Evolutionary conservation across 2,113 vertebrate species (phyloP).

Genomic region (Furnarius figulus): DNA sequence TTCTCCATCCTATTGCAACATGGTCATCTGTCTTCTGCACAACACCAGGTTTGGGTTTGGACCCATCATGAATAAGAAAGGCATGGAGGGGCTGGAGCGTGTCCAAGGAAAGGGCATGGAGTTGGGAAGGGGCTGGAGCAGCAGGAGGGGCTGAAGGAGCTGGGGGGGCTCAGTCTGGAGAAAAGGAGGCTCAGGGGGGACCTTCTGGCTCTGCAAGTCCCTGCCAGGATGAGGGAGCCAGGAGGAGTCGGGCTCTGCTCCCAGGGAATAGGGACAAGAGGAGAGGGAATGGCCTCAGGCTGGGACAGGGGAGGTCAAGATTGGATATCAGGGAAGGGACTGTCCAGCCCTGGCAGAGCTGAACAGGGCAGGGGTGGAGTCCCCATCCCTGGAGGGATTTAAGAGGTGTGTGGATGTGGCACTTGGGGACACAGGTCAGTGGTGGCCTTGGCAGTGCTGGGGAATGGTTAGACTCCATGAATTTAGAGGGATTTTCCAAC

Average conservation of each 20-base stretch:
- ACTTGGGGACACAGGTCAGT: neutral
- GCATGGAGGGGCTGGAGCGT: accelerated
- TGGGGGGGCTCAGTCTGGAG: neutral
- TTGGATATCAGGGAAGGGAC: neutral
- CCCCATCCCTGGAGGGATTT: neutral
- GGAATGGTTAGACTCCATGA: accelerated
- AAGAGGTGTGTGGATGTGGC: accelerated
- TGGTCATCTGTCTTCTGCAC: neutral
- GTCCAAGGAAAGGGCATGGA: accelerated
- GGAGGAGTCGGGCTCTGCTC: accelerated
- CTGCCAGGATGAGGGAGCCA: neutral
- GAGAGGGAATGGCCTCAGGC: accelerated
- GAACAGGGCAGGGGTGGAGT: neutral
- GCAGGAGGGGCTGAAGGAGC: accelerated
- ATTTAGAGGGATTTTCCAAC: neutral
- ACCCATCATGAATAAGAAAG: accelerated
- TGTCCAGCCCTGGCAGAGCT: neutral
- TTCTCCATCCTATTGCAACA: neutral
- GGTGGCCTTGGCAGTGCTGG: neutral
- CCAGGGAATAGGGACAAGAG: neutral
- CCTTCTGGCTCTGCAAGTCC: neutral
- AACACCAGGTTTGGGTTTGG: neutral
- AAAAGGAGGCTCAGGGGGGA: neutral
- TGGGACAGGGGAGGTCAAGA: accelerated
- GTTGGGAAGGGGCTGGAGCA: accelerated